These are phyloP conservation scores for Coelopa pilipes DNA, from an alignment of 2,888 invertebrate genomes.

Conservation along the genomic window DNA sequence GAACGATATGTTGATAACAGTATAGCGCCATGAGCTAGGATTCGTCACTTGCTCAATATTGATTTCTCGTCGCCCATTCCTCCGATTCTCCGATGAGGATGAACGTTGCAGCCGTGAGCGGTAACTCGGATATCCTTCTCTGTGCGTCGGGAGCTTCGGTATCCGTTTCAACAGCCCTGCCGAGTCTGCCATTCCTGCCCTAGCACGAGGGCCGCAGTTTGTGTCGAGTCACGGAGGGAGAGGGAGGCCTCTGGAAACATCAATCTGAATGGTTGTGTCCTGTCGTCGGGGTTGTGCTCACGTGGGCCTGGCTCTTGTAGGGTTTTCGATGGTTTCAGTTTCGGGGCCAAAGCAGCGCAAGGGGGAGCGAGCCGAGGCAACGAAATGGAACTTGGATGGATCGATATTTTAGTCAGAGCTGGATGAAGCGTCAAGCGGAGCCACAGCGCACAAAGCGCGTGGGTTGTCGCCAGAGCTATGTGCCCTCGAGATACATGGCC, in stretches of 20 bases:
- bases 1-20: neutral
- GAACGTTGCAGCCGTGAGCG: neutral
- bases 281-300: neutral
- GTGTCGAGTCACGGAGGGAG: neutral
- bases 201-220: neutral
- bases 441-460: neutral
- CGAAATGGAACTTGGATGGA: constrained; percentile 1
- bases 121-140: neutral
- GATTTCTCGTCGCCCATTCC: neutral
- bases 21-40: neutral
- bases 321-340: constrained; percentile 13
- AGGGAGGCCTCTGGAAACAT: neutral
- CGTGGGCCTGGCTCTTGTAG: neutral
- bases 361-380: too few species aligned
- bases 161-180: too few species aligned
- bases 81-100: neutral
- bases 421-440: constrained; percentile 15
- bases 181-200: neutral
- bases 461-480: neutral
- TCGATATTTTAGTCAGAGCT: constrained; percentile 29
- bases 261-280: constrained; percentile 4
- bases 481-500: constrained; percentile 1
- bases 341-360: neutral
- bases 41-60: neutral
- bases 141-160: neutral